Evolutionary conservation across 2,113 vertebrate genomes (phyloP).

Genomic region (Scalopus aquaticus): DNA sequence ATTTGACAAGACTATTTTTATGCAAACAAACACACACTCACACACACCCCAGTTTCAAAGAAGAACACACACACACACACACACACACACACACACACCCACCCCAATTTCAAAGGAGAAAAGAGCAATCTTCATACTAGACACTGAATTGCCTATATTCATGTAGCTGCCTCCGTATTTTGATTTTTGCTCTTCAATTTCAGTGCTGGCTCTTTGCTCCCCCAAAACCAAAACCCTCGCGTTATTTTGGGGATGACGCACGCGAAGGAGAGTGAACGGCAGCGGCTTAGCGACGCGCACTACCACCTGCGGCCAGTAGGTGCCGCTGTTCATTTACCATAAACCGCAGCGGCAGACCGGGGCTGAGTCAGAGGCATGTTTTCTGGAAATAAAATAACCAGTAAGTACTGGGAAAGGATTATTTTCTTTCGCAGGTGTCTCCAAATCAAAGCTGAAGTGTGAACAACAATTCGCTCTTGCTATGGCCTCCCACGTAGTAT

Average conservation of each 20-base stretch:
- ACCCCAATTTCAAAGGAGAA: constrained; percentile 80
- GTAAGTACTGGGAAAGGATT: constrained; percentile 69
- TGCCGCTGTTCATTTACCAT: constrained; percentile 62
- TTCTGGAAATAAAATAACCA: constrained; percentile 74
- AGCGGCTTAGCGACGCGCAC: neutral
- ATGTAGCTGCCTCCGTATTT: neutral
- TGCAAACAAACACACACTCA: neutral
- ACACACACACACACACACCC: neutral
- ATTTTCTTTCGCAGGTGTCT: constrained; percentile 76
- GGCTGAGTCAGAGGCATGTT: constrained; percentile 57
- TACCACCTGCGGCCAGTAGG: neutral
- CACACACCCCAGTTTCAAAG: constrained; percentile 72
- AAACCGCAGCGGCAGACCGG: neutral
- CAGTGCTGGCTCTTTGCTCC: neutral
- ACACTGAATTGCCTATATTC: constrained; percentile 37
- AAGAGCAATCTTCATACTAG: constrained; percentile 76
- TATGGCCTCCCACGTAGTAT: constrained; percentile 49
- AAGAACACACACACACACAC: constrained; percentile 67
- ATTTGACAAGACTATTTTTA: neutral
- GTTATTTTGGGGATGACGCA: neutral
- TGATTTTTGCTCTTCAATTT: neutral
- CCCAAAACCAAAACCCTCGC: constrained; percentile 7
- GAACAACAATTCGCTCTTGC: constrained; percentile 71
- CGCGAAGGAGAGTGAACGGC: neutral
- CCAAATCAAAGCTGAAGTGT: constrained; percentile 67